Base-by-base conservation (phyloP, 2,888 invertebrate species). In the Andrena fulva region DNA sequence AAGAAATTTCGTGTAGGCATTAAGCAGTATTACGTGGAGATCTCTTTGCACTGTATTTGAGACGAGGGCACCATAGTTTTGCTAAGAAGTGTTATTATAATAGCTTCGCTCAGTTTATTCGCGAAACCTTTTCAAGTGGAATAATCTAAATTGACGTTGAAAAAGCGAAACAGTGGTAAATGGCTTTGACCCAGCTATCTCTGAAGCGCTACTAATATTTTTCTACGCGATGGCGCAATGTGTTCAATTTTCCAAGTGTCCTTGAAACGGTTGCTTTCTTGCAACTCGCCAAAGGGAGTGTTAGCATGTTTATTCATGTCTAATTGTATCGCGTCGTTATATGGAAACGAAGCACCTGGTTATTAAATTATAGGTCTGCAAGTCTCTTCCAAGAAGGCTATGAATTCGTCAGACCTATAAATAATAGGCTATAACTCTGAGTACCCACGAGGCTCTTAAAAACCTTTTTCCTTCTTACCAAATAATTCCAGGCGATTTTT, bases 361-460 rank as follows among this genome's bases (percentile, higher is more conserved):
- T 64, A 72, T 72, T 66, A 72, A 77, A 72, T 77, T 72, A 77
- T 48, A 66, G 77, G 77, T 52, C 50, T 33, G 59, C 24, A 42
- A 24, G 31, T 62, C 12, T 20, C n/a, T n/a, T 60, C 3, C 8
- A 16, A 54, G n/a, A 24, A 6, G 52, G 62, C 29, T 54, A 56
- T 54, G 63, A 70, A 74, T 59, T 74, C 50, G 66, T 66, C 52
- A 31, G 27, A n/a, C 27, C 20, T 70, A 35, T 64, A 42, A 42
- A 42, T 42, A 42, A 42, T 42, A 42, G 42, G 16, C 42, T 16
- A 29, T 56, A 56, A 68, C 20, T n/a, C 24, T 60, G 31, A 27
- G 68, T 56, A 71, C 60, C 33, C 60, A 52, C 64, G 31, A 27
- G 27, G 54, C 29, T 78, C 27, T 77, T 70, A 50, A 62, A 69